Evolutionary conservation across 2,888 invertebrate genomes (phyloP).

Genomic region (Rotaria sp.): DNA sequence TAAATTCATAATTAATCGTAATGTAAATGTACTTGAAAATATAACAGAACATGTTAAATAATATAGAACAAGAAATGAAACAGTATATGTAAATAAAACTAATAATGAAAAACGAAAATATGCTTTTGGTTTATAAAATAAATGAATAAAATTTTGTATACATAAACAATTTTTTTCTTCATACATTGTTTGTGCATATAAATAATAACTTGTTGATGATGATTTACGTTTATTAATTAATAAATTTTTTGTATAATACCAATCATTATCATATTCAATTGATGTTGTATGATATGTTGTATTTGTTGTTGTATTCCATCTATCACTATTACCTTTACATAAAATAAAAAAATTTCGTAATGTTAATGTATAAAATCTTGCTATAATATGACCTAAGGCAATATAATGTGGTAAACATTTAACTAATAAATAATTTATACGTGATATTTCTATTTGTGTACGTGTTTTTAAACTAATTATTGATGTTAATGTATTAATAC

Average conservation of each 20-base stretch:
- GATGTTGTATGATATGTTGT: background rate
- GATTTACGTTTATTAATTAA: background rate
- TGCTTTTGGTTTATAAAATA: slow-evolving; percentile 20
- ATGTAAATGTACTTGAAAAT: slow-evolving; percentile 25
- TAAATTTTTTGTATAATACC: slow-evolving; percentile 25
- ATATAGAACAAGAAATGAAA: slow-evolving; percentile 20
- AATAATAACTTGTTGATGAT: background rate
- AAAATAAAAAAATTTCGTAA: background rate
- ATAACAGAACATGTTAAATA: slow-evolving; percentile 17
- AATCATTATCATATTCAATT: slow-evolving; percentile 25
- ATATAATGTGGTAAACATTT: background rate
- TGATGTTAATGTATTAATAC: background rate
- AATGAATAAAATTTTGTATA: background rate
- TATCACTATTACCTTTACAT: slow-evolving; percentile 3
- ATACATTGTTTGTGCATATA: background rate
- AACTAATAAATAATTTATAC: background rate
- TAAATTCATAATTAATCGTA: background rate
- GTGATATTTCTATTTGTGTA: background rate
- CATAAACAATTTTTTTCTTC: background rate
- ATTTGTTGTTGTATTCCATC: background rate
- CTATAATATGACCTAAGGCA: background rate
- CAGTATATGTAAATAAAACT: slow-evolving; percentile 11
- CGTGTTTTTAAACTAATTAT: background rate
- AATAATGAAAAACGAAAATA: slow-evolving; percentile 29
- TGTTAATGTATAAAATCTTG: slow-evolving; percentile 17